phyloP scores from a whole-genome alignment of 2,113 vertebrate species.

The Daphoenositta chrysoptera region DNA sequence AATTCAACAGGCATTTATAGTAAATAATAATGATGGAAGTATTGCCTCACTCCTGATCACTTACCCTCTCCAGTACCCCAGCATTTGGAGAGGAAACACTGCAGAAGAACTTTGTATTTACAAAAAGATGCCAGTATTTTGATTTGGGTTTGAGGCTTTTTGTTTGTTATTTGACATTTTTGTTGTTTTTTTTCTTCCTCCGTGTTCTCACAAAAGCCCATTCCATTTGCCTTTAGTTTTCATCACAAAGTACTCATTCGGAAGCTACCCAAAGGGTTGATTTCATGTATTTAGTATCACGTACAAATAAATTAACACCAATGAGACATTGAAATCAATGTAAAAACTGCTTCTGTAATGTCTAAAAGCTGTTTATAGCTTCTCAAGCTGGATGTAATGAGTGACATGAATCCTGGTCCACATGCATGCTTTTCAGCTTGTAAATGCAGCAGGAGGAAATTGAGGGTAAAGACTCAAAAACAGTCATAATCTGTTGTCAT shows the following conservation, averaged over 20 bases:
- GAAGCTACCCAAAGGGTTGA: neutral
- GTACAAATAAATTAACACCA: neutral
- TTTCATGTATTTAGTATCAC: neutral
- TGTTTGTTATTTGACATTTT: neutral
- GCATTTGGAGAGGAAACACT: neutral
- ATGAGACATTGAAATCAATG: neutral
- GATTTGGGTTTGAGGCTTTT: neutral
- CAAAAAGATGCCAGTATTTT: neutral
- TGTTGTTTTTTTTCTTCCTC: neutral
- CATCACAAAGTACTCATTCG: neutral
- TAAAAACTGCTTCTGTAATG: neutral
- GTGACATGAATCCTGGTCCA: neutral
- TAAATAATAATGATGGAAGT: neutral
- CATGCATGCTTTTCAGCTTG: neutral
- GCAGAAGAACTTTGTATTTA: neutral
- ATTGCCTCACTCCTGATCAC: neutral
- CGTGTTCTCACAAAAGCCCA: neutral
- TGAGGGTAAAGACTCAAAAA: neutral
- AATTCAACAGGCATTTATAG: neutral
- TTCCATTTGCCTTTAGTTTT: neutral
- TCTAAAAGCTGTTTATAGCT: neutral
- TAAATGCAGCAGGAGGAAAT: constrained; percentile 27
- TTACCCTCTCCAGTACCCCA: neutral
- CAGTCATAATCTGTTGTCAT: neutral
- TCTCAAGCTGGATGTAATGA: neutral